Evolutionary conservation across 2,113 vertebrate genomes (phyloP).

Genomic region (Serilophus lunatus): DNA sequence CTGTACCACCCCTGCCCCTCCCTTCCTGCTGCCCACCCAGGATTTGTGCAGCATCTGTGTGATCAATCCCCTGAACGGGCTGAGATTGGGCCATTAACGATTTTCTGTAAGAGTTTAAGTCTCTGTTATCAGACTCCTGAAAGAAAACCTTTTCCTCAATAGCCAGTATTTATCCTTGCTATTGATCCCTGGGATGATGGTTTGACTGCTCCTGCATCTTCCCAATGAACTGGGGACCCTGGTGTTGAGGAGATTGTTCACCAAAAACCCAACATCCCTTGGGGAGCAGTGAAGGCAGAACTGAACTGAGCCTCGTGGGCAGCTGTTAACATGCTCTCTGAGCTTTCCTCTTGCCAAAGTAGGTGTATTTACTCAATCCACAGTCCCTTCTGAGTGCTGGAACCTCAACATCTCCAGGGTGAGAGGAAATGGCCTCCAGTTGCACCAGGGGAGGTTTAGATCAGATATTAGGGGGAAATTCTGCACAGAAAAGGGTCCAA

Average conservation of each 20-base stretch:
- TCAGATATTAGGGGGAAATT: too few relatives aligned
- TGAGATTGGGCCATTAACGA: background rate
- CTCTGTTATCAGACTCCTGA: background rate
- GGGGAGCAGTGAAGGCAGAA: background rate
- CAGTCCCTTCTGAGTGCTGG: background rate
- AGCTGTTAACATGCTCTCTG: background rate
- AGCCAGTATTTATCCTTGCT: background rate
- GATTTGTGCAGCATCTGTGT: background rate
- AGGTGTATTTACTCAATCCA: background rate
- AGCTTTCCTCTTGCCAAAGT: background rate
- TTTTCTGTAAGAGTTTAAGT: background rate
- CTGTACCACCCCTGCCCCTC: background rate
- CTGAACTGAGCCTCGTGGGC: background rate
- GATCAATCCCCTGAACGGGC: background rate
- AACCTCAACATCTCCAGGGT: too few relatives aligned
- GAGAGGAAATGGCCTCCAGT: too few relatives aligned
- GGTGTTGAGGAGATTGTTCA: background rate
- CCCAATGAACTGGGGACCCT: background rate
- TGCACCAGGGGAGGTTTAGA: too few relatives aligned
- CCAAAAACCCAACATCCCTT: rapidly evolving
- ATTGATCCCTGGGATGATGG: background rate
- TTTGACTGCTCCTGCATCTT: too few relatives aligned
- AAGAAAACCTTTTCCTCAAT: background rate
- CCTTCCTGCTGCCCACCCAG: background rate
- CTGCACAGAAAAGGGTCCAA: too few relatives aligned